Percentiles rank a stretch among this genome's conserved stretches.
Conservation (phyloP, 53 echinoderm and acorn worm species). For the Hippasteria phrygiana region DNA sequence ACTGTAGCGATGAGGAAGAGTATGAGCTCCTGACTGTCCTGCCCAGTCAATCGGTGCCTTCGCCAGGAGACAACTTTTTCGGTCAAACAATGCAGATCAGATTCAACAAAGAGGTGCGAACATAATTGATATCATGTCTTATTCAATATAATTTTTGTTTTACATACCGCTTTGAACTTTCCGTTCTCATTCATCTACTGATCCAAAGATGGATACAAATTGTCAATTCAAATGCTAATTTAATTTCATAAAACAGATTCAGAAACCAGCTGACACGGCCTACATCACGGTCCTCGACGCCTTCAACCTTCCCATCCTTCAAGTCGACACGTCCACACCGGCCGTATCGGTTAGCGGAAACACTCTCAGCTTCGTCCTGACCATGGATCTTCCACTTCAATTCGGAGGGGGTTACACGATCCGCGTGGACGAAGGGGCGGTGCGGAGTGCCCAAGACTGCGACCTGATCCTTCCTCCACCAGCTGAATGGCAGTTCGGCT, state of each 20-base stretch:
- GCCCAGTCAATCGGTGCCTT: constrained; percentile 30
- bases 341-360: constrained; percentile 18
- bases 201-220: no score
- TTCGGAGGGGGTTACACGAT: constrained; percentile 52
- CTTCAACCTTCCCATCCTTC: constrained; percentile 7
- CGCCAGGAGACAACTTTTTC: constrained; percentile 45
- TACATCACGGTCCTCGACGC: constrained; percentile 58
- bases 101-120: constrained; percentile 36
- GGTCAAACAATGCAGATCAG: constrained; percentile 46
- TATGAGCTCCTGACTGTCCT: constrained; percentile 48
- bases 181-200: no score
- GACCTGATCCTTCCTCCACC: constrained; percentile 39
- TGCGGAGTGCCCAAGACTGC: constrained; percentile 44
- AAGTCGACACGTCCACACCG: constrained; percentile 51
- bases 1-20: constrained; percentile 27
- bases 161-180: no score
- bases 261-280: constrained; percentile 29
- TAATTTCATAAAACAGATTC: constrained; percentile 34
- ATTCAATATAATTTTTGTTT: neutral
- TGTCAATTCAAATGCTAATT: neutral
- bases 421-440: constrained; percentile 58
- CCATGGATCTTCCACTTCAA: constrained; percentile 40
- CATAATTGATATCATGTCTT: neutral
- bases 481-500: constrained; percentile 57
- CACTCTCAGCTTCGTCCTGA: constrained; percentile 53